Conservation (phyloP, 2,888 invertebrate species). For the Agrilus cyanescens region DNA sequence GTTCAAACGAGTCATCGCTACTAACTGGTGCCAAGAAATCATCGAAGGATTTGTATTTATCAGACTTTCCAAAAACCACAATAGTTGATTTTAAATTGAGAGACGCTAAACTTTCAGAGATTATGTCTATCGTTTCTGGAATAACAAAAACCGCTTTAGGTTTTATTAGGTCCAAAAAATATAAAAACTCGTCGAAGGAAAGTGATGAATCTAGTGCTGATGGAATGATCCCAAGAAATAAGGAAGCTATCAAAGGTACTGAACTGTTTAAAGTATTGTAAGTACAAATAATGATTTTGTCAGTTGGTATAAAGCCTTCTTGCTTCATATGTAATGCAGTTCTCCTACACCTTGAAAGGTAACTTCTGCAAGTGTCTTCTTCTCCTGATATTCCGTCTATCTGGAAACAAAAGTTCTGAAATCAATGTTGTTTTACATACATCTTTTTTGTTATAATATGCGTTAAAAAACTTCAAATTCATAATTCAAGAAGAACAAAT, state of each 20-base stretch:
- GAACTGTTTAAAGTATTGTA: constrained; percentile 35
- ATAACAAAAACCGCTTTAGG: constrained; percentile 23
- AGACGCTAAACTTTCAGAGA: constrained; percentile 15
- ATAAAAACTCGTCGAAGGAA: constrained; percentile 15
- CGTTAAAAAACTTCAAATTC: no score
- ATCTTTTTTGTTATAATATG: no score
- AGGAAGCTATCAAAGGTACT: constrained; percentile 37
- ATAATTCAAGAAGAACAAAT: no score
- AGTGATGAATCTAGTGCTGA: constrained; percentile 23
- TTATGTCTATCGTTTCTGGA: constrained; percentile 9
- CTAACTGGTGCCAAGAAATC: constrained; percentile 18
- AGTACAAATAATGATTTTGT: constrained; percentile 38
- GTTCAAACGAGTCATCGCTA: constrained; percentile 14
- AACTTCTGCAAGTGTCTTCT: constrained; percentile 31
- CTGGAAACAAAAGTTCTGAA: no score
- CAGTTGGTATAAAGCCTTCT: constrained; percentile 31
- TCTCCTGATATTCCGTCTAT: constrained; percentile 8
- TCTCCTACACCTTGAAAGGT: constrained; percentile 3
- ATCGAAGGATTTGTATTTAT: constrained; percentile 14
- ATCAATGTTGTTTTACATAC: no score
- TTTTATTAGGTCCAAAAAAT: constrained; percentile 18
- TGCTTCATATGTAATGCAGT: constrained; percentile 14
- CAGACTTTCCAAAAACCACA: constrained; percentile 23
- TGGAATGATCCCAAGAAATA: constrained; percentile 33
- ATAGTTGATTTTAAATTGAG: constrained; percentile 20